phyloP scores from a whole-genome alignment of 2,797 vertebrate genomes.

The Octomys mimax region DNA sequence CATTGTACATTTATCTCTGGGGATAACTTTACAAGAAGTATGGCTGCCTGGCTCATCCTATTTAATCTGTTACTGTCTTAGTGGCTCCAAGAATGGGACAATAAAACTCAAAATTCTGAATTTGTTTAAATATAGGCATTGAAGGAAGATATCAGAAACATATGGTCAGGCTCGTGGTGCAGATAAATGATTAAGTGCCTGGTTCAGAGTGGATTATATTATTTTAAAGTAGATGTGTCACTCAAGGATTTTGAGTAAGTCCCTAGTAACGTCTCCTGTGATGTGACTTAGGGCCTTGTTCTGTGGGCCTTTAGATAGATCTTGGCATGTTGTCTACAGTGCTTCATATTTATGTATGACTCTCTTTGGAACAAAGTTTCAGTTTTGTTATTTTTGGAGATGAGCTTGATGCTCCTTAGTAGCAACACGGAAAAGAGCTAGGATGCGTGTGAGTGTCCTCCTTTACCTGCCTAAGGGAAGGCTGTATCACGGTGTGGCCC shows the following conservation, averaged over 20 bases:
- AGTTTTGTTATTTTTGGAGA: slow-evolving; percentile 44
- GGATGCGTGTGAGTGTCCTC: neutral
- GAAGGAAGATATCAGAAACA: slow-evolving; percentile 39
- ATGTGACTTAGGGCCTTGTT: slow-evolving; percentile 46
- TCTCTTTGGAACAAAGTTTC: slow-evolving; percentile 60
- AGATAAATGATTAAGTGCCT: slow-evolving; percentile 58
- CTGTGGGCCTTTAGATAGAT: neutral
- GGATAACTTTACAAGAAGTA: slow-evolving; percentile 90
- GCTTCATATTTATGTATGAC: slow-evolving; percentile 5
- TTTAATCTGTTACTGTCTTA: slow-evolving; percentile 88
- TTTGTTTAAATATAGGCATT: slow-evolving; percentile 8
- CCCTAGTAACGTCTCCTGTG: slow-evolving; percentile 2
- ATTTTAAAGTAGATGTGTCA: slow-evolving; percentile 71
- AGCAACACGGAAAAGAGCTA: neutral
- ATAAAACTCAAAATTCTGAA: slow-evolving; percentile 71
- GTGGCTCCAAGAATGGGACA: slow-evolving; percentile 74
- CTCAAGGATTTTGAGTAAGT: slow-evolving; percentile 57
- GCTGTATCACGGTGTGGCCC: neutral
- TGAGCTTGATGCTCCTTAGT: neutral
- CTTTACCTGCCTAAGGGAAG: neutral
- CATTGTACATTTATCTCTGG: slow-evolving; percentile 88
- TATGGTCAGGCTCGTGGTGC: neutral
- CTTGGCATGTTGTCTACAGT: slow-evolving; percentile 46
- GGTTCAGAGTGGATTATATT: slow-evolving; percentile 49
- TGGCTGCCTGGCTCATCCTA: slow-evolving; percentile 85